These are phyloP conservation scores for Bolborhynchus lineola DNA, from an alignment of 2,113 vertebrate species.

Conservation along the genomic window DNA sequence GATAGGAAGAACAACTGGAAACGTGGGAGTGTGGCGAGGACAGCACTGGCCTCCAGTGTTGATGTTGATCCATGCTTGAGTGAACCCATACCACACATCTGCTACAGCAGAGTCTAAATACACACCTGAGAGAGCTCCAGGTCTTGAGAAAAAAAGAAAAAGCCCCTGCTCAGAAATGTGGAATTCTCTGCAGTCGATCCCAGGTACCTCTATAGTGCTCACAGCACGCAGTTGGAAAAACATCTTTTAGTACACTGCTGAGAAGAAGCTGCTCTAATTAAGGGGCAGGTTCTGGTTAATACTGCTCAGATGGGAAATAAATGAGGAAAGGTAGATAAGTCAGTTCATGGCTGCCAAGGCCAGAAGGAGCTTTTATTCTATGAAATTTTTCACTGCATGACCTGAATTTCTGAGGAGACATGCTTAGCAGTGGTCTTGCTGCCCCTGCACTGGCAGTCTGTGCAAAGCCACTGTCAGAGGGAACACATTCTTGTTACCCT, in stretches of 20 bases:
- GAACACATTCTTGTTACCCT: neutral
- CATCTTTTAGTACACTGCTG: accelerated
- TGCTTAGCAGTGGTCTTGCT: neutral
- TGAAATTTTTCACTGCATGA: neutral
- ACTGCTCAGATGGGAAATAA: neutral
- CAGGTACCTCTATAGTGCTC: neutral
- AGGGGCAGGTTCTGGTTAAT: neutral
- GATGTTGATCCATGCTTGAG: neutral
- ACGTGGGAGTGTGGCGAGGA: neutral
- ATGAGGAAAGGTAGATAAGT: neutral
- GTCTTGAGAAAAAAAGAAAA: neutral
- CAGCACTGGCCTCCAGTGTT: neutral
- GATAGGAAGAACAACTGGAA: neutral
- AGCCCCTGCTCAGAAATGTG: accelerated
- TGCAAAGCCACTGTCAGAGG: accelerated
- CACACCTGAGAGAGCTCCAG: neutral
- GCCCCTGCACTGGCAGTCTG: neutral
- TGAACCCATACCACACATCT: neutral
- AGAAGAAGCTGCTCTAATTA: neutral
- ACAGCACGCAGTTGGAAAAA: neutral
- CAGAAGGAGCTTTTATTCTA: neutral
- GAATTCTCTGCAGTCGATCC: accelerated
- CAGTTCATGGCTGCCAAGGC: neutral
- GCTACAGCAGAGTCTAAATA: accelerated
- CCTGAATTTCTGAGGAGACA: neutral